Conservation (phyloP, 2,888 invertebrate genomes). For the Chrysolina haemoptera region DNA sequence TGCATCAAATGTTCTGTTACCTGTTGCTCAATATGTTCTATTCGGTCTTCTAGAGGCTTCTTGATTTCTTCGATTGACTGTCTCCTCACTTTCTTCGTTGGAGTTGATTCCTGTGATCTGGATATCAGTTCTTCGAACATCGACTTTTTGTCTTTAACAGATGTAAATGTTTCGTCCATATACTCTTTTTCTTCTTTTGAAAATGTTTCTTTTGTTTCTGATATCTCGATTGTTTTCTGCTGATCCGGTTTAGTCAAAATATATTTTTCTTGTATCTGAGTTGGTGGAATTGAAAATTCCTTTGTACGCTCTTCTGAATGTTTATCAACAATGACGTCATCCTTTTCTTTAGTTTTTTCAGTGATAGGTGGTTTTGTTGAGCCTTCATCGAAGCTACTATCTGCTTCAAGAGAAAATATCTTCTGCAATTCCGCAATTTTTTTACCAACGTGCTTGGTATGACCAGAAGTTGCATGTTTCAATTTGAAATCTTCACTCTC, state of each 20-base stretch:
- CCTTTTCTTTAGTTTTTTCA: conserved; percentile 49
- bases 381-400: conserved; percentile 50
- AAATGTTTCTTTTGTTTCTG: conserved; percentile 36
- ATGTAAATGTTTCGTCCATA: conserved; percentile 57
- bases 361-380: conserved; percentile 45
- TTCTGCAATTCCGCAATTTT: conserved; percentile 71
- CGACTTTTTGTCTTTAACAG: conserved; percentile 64
- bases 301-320: conserved; percentile 8
- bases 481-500: conserved; percentile 48
- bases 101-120: conserved; percentile 64
- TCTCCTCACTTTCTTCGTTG: conserved; percentile 56
- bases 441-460: conserved; percentile 67
- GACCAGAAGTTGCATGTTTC: conserved; percentile 57
- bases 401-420: conserved; percentile 66
- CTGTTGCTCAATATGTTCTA: conserved; percentile 51
- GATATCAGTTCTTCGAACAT: conserved; percentile 67
- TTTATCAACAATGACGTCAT: neutral
- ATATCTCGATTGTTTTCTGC: conserved; percentile 12
- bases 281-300: neutral
- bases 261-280: conserved; percentile 26
- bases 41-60: conserved; percentile 35
- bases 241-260: conserved; percentile 3
- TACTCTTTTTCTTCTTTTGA: conserved; percentile 43
- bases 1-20: conserved; percentile 37
- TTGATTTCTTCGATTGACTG: conserved; percentile 36